Evolutionary conservation across 2,113 vertebrate species (phyloP), one percentile per base, ranked within the genome.

Genomic region (Amphiprion ocellaris): DNA sequence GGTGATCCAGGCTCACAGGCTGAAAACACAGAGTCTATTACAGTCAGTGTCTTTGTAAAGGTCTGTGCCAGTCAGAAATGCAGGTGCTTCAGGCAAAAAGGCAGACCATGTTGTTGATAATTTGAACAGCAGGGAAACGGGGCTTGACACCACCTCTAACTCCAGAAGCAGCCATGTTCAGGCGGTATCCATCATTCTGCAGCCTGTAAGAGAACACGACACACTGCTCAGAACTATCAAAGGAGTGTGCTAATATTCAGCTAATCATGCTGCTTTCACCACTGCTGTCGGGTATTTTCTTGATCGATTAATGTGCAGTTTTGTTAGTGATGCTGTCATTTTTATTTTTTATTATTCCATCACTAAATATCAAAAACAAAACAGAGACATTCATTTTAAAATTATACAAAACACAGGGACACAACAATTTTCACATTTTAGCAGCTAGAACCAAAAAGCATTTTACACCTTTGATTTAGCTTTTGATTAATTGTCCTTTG

Each of bases 11-110:
- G 33, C 33, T 37, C 33, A 37, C 33, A 37, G 33, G 8, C 9
- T 8, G 7, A 2, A 37, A 37, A 37, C 30, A 30, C 30, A 30
- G 30, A 30, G 30, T 30, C 1, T 37, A 10, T 47, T 47, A 12
- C 52, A 65, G 54, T 41, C 54, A 59, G 7, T 68, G 54, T 49
- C 44, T 60, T 68, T 44, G 50, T 30, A 9, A 52, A 77, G 61
- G 46, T 59, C 21, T 52, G 26, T 26, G 30, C 14, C 16, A 60
- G 37, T 37, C 46, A 39, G 54, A 41, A 41, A 77, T 52, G 46
- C 53, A 49, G 50, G 58, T 5, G 1, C 64, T 14, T 37, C 62
- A 52, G 63, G 46, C 30, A 7, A 30, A 41, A 41, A 52, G 30
- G 28, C 44, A 76, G 58, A 69, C 70, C 50, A 47, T 23, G 49